Conservation (phyloP, 2,888 invertebrate species). For the Eupeodes luniger region DNA sequence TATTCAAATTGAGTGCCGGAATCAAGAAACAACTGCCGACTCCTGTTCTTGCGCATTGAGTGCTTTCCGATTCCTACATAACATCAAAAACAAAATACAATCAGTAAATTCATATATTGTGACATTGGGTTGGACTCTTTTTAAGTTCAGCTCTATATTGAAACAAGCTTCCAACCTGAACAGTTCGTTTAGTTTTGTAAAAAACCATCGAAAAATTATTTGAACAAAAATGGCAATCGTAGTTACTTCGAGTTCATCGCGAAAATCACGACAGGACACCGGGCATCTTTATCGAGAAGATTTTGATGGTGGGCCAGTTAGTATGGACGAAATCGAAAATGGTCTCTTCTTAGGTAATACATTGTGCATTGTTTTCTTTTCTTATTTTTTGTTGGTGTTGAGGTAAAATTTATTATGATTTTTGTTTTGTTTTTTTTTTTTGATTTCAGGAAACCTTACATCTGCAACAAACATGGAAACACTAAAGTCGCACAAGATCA, state of each 20-base stretch:
- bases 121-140: not conserved
- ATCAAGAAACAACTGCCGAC: not conserved
- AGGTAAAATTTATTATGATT: not conserved
- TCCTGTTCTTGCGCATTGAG: not conserved
- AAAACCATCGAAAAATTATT: not conserved
- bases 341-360: conserved; percentile 82
- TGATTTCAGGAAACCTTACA: conserved; percentile 88
- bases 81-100: not conserved
- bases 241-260: conserved; percentile 51
- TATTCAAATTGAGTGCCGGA: not conserved
- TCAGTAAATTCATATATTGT: not conserved
- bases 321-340: conserved; percentile 83
- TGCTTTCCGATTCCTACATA: not conserved
- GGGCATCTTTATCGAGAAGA: conserved; percentile 81
- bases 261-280: conserved; percentile 61
- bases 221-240: conserved; percentile 37
- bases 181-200: too few species aligned
- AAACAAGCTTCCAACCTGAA: not conserved
- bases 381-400: not conserved
- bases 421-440: conserved; percentile 71
- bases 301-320: conserved; percentile 84
- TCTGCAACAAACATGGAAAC: conserved; percentile 91
- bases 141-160: not conserved
- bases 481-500: conserved; percentile 88
- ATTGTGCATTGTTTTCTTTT: not conserved